These are phyloP conservation scores for Lethenteron reissneri DNA, from an alignment of 2,113 vertebrate species.

Conservation along the genomic window DNA sequence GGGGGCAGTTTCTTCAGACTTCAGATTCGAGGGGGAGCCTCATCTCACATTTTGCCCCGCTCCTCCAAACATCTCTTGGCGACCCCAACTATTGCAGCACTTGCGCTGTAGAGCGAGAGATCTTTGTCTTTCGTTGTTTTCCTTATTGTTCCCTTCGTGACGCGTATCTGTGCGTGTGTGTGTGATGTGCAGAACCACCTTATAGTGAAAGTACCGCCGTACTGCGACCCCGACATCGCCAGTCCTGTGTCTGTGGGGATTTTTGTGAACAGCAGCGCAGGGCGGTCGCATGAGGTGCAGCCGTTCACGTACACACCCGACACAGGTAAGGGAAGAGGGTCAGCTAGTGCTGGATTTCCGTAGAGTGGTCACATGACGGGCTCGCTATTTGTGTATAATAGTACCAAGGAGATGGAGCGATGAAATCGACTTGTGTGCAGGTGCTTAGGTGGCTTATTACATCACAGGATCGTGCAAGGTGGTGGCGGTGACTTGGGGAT, in stretches of 20 bases:
- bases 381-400: no score
- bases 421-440: no score
- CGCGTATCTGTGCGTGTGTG: slow-evolving; percentile 9
- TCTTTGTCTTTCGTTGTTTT: slow-evolving; percentile 6
- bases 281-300: slow-evolving; percentile 76
- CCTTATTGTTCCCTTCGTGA: slow-evolving; percentile 11
- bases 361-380: no score
- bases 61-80: neutral
- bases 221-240: slow-evolving; percentile 58
- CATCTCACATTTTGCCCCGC: neutral
- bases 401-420: no score
- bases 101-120: neutral
- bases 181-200: slow-evolving; percentile 55
- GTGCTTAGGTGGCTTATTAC: no score
- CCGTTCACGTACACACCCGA: slow-evolving; percentile 89
- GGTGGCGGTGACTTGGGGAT: no score
- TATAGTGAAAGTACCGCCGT: slow-evolving; percentile 83
- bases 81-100: neutral
- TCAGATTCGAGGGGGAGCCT: neutral
- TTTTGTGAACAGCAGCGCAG: slow-evolving; percentile 80
- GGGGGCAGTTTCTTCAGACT: neutral
- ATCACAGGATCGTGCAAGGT: no score
- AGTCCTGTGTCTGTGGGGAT: slow-evolving; percentile 65
- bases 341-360: no score
- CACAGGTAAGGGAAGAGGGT: slow-evolving; percentile 26